These are phyloP conservation scores for Rattus norvegicus DNA, from an alignment of 2,113 vertebrate genomes.

Conservation along the genomic window DNA sequence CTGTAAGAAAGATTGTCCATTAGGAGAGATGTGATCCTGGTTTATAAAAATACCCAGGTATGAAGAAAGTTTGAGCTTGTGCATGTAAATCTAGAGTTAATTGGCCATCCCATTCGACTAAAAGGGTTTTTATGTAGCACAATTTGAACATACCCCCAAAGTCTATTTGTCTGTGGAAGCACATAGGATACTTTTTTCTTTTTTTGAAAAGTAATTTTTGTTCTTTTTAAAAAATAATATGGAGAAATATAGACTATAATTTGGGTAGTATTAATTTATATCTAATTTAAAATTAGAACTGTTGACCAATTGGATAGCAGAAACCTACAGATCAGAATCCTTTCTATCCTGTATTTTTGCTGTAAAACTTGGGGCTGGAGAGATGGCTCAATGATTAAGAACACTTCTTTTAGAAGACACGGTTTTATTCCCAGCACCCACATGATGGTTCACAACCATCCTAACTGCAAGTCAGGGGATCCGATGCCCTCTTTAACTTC, in stretches of 20 bases:
- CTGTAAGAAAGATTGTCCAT: slow-evolving; percentile 18
- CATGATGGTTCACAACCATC: too few relatives aligned
- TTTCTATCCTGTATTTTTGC: background rate
- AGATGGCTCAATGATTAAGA: background rate
- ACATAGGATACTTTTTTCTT: background rate
- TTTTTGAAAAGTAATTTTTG: background rate
- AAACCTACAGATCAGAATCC: background rate
- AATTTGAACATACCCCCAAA: background rate
- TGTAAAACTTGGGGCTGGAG: background rate
- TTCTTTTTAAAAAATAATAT: background rate
- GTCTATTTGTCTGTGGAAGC: background rate
- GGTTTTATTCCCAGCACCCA: background rate
- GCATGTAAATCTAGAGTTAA: background rate
- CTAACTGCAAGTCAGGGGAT: too few relatives aligned
- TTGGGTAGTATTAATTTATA: slow-evolving; percentile 41
- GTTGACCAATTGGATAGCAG: background rate
- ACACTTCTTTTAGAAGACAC: background rate
- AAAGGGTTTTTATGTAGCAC: background rate
- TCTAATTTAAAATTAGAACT: slow-evolving; percentile 44
- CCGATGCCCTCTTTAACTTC: background rate
- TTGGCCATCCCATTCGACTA: background rate
- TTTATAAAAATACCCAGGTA: background rate
- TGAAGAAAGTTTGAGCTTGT: background rate
- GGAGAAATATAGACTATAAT: background rate
- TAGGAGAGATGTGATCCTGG: background rate